phyloP scores from a whole-genome alignment of 1,140 invertebrate species.

The Tetranychus cinnabarinus region DNA sequence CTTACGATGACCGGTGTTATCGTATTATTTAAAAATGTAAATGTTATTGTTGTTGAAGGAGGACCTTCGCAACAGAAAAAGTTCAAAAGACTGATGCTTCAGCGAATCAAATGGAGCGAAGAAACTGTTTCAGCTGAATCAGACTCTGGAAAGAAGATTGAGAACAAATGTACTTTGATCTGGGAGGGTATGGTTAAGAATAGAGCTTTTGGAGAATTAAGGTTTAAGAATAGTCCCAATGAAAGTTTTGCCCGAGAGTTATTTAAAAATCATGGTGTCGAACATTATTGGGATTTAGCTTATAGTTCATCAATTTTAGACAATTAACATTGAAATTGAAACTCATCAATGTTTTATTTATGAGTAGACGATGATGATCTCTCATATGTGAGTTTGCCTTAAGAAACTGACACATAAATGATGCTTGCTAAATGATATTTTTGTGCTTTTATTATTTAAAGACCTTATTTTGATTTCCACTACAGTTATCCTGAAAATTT shows the following conservation, averaged over 20 bases:
- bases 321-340: not conserved
- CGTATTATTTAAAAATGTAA: slow-evolving; percentile 79
- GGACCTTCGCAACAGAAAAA: slow-evolving; percentile 91
- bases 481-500: no score
- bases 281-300: slow-evolving; percentile 95
- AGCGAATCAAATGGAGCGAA: slow-evolving; percentile 92
- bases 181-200: slow-evolving; percentile 47
- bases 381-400: no score
- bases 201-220: slow-evolving; percentile 72
- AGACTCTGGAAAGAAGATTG: slow-evolving; percentile 10
- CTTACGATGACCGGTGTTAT: slow-evolving; percentile 85
- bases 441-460: no score
- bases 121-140: slow-evolving; percentile 30
- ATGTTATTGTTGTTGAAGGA: slow-evolving; percentile 90
- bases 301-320: slow-evolving; percentile 31
- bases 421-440: no score
- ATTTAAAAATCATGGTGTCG: slow-evolving; percentile 78
- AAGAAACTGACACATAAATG: no score
- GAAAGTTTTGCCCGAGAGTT: slow-evolving; percentile 83
- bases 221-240: slow-evolving; percentile 79
- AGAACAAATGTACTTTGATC: slow-evolving; percentile 13
- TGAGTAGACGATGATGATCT: no score
- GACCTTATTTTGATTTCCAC: no score
- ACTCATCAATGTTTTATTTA: not conserved
- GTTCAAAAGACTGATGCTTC: slow-evolving; percentile 77